A percentile compares a stretch with the other conserved stretches of the same genome.
phyloP scores from a whole-genome alignment of 2,797 vertebrate species.

The Sebastes variabilis region DNA sequence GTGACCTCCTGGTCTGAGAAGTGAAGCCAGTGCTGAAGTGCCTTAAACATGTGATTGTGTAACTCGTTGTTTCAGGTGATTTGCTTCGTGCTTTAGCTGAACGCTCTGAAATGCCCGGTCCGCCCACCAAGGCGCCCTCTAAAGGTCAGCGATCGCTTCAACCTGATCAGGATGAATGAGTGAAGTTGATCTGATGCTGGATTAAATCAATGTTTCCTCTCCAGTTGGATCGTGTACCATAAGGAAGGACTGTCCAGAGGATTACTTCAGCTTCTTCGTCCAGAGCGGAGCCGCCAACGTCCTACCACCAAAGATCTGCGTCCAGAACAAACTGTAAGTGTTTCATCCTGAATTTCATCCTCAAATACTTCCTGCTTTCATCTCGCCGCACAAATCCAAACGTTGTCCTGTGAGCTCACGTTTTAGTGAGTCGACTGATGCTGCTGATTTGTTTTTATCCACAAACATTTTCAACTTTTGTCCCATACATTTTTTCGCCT shows the following conservation, averaged over 20 bases:
- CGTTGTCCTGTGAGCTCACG: not conserved
- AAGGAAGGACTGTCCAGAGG: slow-evolving; percentile 79
- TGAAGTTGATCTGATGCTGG: not conserved
- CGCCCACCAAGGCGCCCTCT: fast-evolving
- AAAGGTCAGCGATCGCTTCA: slow-evolving; percentile 18
- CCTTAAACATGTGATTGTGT: not conserved
- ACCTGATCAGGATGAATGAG: not conserved
- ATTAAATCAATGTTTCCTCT: not conserved
- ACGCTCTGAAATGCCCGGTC: fast-evolving
- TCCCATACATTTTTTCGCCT: too few species aligned
- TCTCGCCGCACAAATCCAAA: not conserved
- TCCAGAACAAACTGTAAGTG: slow-evolving; percentile 87
- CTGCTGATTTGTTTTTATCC: not conserved
- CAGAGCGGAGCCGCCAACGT: slow-evolving; percentile 90
- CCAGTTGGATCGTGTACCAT: slow-evolving; percentile 59
- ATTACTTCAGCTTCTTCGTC: slow-evolving; percentile 89
- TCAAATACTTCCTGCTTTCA: not conserved
- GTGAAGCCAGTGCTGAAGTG: too few species aligned
- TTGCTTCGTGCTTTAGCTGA: not conserved
- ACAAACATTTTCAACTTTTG: too few species aligned
- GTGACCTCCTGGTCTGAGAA: too few species aligned
- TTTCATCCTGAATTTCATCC: not conserved
- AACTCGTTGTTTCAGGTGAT: not conserved
- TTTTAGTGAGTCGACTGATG: not conserved
- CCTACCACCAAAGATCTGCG: slow-evolving; percentile 88